Evolutionary conservation across 2,113 vertebrate species (phyloP).

Genomic region (Kryptolebias marmoratus): DNA sequence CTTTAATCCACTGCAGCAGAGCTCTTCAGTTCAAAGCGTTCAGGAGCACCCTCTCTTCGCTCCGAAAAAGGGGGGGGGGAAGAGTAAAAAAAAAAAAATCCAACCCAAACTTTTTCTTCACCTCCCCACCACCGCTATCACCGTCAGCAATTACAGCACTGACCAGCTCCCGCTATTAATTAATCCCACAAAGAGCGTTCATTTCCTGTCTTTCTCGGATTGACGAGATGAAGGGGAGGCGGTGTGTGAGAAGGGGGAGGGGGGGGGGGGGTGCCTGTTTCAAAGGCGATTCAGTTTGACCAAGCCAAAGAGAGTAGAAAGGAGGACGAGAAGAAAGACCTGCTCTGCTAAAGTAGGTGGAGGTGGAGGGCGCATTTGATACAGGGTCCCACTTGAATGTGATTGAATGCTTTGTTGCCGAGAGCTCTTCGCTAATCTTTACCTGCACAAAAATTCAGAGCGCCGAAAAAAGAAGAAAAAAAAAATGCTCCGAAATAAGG

Average conservation of each 20-base stretch:
- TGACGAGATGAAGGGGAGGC: conserved; percentile 87
- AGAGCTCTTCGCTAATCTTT: conserved; percentile 89
- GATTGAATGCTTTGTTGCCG: conserved; percentile 91
- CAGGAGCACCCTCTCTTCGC: conserved; percentile 88
- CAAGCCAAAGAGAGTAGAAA: conserved; percentile 81
- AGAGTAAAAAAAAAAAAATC: conserved; percentile 52
- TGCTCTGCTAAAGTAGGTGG: conserved; percentile 81
- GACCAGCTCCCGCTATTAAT: conserved; percentile 97
- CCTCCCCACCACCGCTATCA: conserved; percentile 54
- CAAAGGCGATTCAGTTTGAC: conserved; percentile 90
- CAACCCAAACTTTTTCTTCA: conserved; percentile 93
- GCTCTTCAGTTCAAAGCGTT: conserved; percentile 97
- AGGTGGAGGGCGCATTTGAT: conserved; percentile 92
- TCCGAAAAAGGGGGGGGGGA: conserved; percentile 38
- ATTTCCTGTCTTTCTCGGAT: conserved; percentile 96
- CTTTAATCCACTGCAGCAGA: conserved; percentile 97
- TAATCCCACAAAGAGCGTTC: conserved; percentile 98
- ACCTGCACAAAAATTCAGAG: conserved; percentile 87
- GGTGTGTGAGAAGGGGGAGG: conserved; percentile 50
- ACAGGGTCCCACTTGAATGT: conserved; percentile 86
- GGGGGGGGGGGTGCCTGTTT: conserved; percentile 87
- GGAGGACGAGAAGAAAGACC: conserved; percentile 85
- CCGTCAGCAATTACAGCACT: conserved; percentile 91
- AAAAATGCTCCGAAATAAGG: conserved; percentile 72
- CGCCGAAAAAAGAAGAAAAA: conserved; percentile 30